Evolutionary conservation across 2,888 invertebrate genomes (phyloP), one percentile per base, ranked within the genome.

Genomic region (Patella pellucida): DNA sequence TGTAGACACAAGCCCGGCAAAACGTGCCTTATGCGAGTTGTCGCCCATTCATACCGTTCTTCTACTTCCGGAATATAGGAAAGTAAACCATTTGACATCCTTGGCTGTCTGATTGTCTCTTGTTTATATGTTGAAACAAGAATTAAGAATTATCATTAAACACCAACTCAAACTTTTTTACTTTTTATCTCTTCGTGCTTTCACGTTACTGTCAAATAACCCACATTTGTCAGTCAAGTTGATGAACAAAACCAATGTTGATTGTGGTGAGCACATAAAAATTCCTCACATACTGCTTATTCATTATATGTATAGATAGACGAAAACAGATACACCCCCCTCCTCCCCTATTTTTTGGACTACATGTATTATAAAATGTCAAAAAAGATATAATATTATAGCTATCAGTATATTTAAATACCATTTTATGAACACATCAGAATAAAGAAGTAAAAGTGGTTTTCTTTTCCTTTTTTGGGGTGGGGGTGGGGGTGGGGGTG

Each of bases 61-160:
- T 23, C 62, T 23, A 19, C 23, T 62, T 23, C 62, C 19, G 62
- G 62, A 62, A 62, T 62, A 62, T 62, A 62, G 62, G 23, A 62
- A 62, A 62, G 62, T 62, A 62, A 62, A 62, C 62, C 62, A 62
- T 62, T 62, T 62, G 62, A 62, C 62, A 62, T 62, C 62, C 62
- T 62, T 23, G 62, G 23, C 62, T 19, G 62, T 62, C 62, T 62
- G 62, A 62, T 62, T 23, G 62, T 23, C 62, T 62, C 62, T 62
- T 62, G 62, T 62, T 62, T 62, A 23, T 62, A 23, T 62, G 62
- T 62, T 62, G 62, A 62, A 62, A 62, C 62, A 62, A 62, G 62
- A 62, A 62, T 62, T 62, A 62, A 62, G 62, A 62, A 62, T 62
- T 62, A 19, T 62, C 62, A 62, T 62, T 19, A 62, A 62, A 62